A percentile compares a stretch with the other conserved stretches of the same genome.
phyloP scores from a whole-genome alignment of 2,113 vertebrate genomes.

The Naja naja region DNA sequence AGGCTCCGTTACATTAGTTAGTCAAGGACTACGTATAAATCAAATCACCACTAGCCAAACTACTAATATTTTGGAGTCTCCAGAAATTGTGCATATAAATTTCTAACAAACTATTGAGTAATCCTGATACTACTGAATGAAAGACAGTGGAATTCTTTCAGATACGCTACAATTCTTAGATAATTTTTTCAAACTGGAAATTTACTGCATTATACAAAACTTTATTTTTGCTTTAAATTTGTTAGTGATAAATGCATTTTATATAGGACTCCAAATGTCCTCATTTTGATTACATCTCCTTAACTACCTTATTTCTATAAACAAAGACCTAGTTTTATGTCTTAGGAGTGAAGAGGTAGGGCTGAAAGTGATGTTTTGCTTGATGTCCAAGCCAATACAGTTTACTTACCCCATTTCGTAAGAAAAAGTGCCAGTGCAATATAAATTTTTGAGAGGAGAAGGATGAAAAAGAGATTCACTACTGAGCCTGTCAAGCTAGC shows the following conservation, averaged over 20 bases:
- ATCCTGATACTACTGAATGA: background rate
- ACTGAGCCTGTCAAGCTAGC: slow-evolving; percentile 71
- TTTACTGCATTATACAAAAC: background rate
- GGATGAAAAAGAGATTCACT: slow-evolving; percentile 74
- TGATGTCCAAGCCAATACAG: too few relatives aligned
- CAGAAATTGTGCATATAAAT: background rate
- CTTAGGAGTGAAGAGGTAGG: too few relatives aligned
- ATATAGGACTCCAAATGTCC: background rate
- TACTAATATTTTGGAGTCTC: background rate
- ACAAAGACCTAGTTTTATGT: background rate
- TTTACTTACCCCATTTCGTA: slow-evolving; percentile 75
- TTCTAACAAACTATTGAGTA: background rate
- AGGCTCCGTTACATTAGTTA: too few relatives aligned
- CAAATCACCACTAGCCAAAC: too few relatives aligned
- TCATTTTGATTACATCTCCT: background rate
- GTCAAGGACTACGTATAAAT: too few relatives aligned
- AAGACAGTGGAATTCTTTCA: background rate
- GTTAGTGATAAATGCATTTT: background rate
- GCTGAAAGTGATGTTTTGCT: background rate
- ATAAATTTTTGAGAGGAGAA: slow-evolving; percentile 73
- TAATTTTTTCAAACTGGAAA: background rate
- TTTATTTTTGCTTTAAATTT: background rate
- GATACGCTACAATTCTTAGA: background rate
- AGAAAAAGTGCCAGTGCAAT: slow-evolving; percentile 70
- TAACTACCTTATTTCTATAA: background rate